Conservation (phyloP, 2,113 vertebrate species). For the Nasalis larvatus region DNA sequence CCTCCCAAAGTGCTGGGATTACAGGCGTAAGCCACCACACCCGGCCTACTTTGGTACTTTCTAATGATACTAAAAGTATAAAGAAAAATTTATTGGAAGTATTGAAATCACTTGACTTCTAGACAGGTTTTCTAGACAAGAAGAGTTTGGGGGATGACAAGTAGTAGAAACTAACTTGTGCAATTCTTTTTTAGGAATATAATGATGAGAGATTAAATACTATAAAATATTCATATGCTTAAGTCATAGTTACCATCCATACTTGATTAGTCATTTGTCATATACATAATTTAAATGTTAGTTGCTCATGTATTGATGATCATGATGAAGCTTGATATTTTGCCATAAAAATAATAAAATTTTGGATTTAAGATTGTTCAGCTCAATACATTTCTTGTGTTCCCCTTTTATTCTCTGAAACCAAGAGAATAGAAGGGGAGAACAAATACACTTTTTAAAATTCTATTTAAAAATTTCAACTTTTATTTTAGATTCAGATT, state of each 20-base stretch:
- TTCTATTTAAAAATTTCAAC: too few relatives aligned
- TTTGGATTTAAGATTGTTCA: not conserved
- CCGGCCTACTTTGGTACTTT: not conserved
- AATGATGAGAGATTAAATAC: not conserved
- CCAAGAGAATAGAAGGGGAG: too few relatives aligned
- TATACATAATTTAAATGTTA: not conserved
- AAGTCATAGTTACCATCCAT: not conserved
- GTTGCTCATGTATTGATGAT: not conserved
- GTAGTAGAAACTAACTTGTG: not conserved
- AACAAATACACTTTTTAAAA: too few relatives aligned
- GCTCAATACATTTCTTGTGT: not conserved
- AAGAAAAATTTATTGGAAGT: not conserved
- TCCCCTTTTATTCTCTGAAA: not conserved
- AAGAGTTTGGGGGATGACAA: not conserved
- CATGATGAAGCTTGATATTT: not conserved
- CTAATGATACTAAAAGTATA: not conserved
- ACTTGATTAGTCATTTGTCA: not conserved
- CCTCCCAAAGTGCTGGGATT: too few relatives aligned
- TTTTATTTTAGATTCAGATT: too few relatives aligned
- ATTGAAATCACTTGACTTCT: not conserved
- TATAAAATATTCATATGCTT: not conserved
- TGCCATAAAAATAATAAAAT: not conserved
- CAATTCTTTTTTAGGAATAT: not conserved
- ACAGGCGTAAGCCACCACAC: too few relatives aligned
- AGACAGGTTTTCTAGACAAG: not conserved